Evolutionary conservation across 2,888 invertebrate genomes (phyloP).

Genomic region (Ptilodon capucinus): DNA sequence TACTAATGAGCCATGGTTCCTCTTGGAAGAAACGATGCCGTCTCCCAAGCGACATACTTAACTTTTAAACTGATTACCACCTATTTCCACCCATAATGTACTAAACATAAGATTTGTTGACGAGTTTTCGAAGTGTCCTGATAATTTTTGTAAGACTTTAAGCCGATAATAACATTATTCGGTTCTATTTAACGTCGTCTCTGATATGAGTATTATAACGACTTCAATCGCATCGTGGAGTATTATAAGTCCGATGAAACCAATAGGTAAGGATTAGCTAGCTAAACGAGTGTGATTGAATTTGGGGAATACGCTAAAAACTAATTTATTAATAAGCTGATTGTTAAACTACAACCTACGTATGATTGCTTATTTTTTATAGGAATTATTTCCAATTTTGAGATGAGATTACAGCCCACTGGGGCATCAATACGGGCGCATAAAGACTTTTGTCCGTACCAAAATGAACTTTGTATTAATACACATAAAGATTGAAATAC

Average conservation of each 20-base stretch:
- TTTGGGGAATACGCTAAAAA: background rate
- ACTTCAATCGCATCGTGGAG: conserved; percentile 25
- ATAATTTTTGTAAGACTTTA: conserved; percentile 37
- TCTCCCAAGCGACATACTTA: conserved; percentile 44
- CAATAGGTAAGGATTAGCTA: background rate
- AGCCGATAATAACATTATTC: conserved; percentile 67
- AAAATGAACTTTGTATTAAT: too few species aligned
- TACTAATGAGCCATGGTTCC: conserved; percentile 60
- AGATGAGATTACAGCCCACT: too few species aligned
- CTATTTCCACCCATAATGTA: conserved; percentile 23
- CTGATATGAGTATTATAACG: conserved; percentile 41
- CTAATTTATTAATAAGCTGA: background rate
- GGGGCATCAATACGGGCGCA: too few species aligned
- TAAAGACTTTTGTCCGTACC: too few species aligned
- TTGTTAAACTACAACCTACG: background rate
- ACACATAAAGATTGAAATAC: too few species aligned
- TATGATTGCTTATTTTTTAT: too few species aligned
- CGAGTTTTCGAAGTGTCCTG: background rate
- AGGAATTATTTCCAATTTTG: too few species aligned
- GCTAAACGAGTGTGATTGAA: background rate
- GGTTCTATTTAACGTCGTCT: conserved; percentile 60
- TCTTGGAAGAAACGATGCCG: conserved; percentile 45
- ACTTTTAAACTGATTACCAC: background rate
- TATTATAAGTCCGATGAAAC: conserved; percentile 14
- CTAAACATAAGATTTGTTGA: background rate